Conservation (phyloP, 2,113 vertebrate genomes). For the Apeltes quadracus region DNA sequence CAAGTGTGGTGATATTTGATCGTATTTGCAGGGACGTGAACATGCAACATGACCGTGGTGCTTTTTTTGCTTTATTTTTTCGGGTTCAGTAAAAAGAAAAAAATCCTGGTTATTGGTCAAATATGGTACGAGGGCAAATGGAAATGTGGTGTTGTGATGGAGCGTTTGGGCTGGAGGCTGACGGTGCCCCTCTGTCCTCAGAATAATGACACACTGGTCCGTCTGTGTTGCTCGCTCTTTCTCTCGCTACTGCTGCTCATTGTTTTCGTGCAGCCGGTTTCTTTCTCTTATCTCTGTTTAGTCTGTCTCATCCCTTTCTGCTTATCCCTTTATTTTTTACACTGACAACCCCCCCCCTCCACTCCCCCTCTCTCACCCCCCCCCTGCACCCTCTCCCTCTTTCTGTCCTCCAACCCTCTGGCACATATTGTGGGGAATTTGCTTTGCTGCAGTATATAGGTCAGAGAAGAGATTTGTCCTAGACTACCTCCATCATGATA, state of each 20-base stretch:
- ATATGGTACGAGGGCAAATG: background rate
- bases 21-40: conserved; percentile 33
- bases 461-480: conserved; percentile 75
- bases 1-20: conserved; percentile 36
- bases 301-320: conserved; percentile 40
- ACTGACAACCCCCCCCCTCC: background rate
- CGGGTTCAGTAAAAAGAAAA: background rate
- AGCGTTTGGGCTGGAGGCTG: conserved; percentile 43
- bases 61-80: conserved; percentile 3
- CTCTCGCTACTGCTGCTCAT: conserved; percentile 30
- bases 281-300: conserved; percentile 45
- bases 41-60: conserved; percentile 30
- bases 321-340: conserved; percentile 21
- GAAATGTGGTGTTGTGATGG: conserved; percentile 21
- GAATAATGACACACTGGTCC: conserved; percentile 49
- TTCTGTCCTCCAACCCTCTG: conserved; percentile 22
- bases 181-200: conserved; percentile 41
- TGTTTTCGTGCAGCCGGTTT: conserved; percentile 30
- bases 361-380: background rate
- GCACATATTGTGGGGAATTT: conserved; percentile 59
- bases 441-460: conserved; percentile 69
- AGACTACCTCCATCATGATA: conserved; percentile 57
- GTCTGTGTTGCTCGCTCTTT: conserved; percentile 23
- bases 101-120: background rate
- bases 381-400: conserved; percentile 1